Evolutionary conservation across 1,140 invertebrate species (phyloP).

Genomic region (Charaxes varanes): DNA sequence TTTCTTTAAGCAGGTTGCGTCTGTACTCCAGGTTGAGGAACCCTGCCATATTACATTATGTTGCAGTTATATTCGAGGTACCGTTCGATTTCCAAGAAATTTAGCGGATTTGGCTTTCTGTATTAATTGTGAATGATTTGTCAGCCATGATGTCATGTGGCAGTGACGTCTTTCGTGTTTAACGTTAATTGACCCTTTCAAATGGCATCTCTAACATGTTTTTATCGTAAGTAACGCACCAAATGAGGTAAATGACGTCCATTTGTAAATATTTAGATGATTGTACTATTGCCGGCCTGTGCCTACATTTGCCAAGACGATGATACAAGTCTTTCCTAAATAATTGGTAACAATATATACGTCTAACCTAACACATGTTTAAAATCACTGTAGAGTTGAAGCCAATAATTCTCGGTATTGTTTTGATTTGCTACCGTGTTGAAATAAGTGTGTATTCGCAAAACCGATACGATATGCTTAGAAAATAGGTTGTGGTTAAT

Average conservation of each 20-base stretch:
- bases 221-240: too few species aligned
- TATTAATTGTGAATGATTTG: slow-evolving; percentile 11
- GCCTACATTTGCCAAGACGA: too few species aligned
- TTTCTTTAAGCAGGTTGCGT: too few species aligned
- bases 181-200: slow-evolving; percentile 3
- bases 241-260: too few species aligned
- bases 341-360: too few species aligned
- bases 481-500: slow-evolving; percentile 15
- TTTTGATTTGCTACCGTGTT: slow-evolving; percentile 1
- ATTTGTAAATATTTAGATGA: too few species aligned
- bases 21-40: too few species aligned
- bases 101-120: slow-evolving; percentile 11
- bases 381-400: too few species aligned
- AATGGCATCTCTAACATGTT: not conserved
- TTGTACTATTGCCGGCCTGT: too few species aligned
- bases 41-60: too few species aligned
- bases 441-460: not conserved
- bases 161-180: not conserved
- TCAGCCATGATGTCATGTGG: slow-evolving; percentile 15
- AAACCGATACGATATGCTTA: slow-evolving; percentile 1
- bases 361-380: too few species aligned
- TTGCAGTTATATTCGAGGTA: slow-evolving; percentile 11
- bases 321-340: too few species aligned
- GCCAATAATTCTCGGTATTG: slow-evolving; percentile 4
- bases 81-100: slow-evolving; percentile 18